These are phyloP conservation scores for Nymphalis urticae DNA, from an alignment of 2,888 invertebrate genomes.

Conservation along the genomic window DNA sequence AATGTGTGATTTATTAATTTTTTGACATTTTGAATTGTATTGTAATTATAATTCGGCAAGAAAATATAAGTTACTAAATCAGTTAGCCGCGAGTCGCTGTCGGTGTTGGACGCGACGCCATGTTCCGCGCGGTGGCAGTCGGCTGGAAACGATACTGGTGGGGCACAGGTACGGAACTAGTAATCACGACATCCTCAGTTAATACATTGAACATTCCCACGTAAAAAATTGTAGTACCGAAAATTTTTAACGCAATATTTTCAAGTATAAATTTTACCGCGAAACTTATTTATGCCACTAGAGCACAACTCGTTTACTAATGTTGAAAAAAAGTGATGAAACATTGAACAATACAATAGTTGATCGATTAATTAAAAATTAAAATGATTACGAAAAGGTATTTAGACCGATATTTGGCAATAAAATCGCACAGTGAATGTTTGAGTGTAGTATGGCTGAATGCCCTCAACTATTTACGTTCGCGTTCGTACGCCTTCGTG, in stretches of 20 bases:
- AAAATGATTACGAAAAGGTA: conserved; percentile 5
- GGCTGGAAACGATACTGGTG: conserved; percentile 78
- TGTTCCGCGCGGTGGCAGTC: conserved; percentile 75
- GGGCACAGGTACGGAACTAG: conserved; percentile 75
- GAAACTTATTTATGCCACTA: not conserved
- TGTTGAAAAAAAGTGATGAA: conserved; percentile 5
- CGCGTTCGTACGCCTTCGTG: conserved; percentile 56
- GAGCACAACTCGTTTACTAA: not conserved
- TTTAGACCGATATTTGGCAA: conserved; percentile 37
- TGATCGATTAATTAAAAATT: not conserved
- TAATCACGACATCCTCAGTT: conserved; percentile 68
- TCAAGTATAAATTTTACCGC: conserved; percentile 1
- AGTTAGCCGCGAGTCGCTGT: conserved; percentile 71
- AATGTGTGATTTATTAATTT: not conserved
- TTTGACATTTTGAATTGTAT: conserved; percentile 4
- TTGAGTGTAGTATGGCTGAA: conserved; percentile 49
- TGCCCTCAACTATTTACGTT: conserved; percentile 73
- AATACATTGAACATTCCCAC: conserved; percentile 51
- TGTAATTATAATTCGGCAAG: not conserved
- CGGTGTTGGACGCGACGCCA: conserved; percentile 66
- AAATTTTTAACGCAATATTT: conserved; percentile 24
- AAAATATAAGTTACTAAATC: conserved; percentile 41
- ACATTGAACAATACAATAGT: not conserved
- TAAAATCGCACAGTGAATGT: conserved; percentile 31
- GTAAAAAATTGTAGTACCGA: conserved; percentile 38